phyloP scores from a whole-genome alignment of 2,888 invertebrate species.

The Syrphus vitripennis region DNA sequence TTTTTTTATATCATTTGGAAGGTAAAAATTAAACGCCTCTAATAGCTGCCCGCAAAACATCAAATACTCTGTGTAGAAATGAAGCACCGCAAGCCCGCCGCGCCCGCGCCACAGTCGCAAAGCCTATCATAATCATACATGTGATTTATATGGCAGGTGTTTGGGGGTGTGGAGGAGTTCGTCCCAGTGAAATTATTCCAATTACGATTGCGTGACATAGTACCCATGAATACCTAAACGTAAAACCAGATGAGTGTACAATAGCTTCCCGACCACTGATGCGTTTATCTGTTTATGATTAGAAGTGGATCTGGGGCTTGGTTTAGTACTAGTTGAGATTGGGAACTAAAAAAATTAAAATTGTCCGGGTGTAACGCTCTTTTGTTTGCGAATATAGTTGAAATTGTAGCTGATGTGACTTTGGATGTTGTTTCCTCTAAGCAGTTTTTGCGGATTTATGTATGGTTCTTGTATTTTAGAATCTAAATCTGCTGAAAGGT shows the following conservation, averaged over 20 bases:
- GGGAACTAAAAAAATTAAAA: background rate
- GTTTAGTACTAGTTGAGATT: conserved; percentile 7
- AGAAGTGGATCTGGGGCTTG: conserved; percentile 62
- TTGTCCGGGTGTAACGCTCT: conserved; percentile 64
- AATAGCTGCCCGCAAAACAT: conserved; percentile 48
- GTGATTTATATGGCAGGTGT: conserved; percentile 5
- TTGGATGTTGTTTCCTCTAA: background rate
- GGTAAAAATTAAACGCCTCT: conserved; percentile 52
- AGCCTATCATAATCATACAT: conserved; percentile 56
- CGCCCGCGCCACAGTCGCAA: background rate
- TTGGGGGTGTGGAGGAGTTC: conserved; percentile 22
- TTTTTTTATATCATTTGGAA: conserved; percentile 14
- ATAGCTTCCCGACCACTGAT: conserved; percentile 65
- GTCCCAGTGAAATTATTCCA: conserved; percentile 56
- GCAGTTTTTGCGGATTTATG: background rate
- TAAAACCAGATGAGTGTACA: conserved; percentile 56
- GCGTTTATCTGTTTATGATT: conserved; percentile 68
- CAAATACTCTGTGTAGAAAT: background rate
- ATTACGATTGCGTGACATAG: conserved; percentile 69
- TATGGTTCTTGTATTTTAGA: background rate
- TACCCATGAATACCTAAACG: conserved; percentile 64
- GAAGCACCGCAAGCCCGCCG: too few species aligned
- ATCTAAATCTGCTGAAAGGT: conserved; percentile 54
- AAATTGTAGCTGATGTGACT: background rate
- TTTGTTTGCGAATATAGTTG: conserved; percentile 46